Evolutionary conservation across 2,888 invertebrate genomes (phyloP), one percentile per base, ranked within the genome.

Genomic region (Caenorhabditis panamensis): DNA sequence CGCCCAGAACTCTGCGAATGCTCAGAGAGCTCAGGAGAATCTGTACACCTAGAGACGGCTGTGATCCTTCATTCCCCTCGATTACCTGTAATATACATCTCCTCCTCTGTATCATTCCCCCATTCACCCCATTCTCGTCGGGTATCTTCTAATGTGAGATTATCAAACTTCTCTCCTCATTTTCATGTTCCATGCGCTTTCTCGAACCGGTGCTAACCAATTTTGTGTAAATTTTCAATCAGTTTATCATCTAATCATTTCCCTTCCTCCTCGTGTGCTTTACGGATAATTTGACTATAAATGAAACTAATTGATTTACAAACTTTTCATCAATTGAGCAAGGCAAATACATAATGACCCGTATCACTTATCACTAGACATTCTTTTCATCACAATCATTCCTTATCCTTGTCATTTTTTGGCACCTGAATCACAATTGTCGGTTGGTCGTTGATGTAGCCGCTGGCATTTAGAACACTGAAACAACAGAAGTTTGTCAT

Each of bases 381-480:
- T 31, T 31, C 9, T 31, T 31, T 31, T 9, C 9, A 13, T 13
- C 8, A 41, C 28, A 62, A n/a, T 28, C 26, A n/a, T 41, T 41
- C 11, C 13, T 56, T 28, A 6, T 44, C 26, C 6, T 26, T 20
- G 9, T 4, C 20, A 51, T 20, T n/a, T 37, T 53, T 64, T 1
- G 75, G 66, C n/a, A 66, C 59, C 24, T 61, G 59, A 41, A 75
- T 75, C 31, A 61, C 66, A 18, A 75, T 75, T 9, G 51, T 61
- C 36, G 75, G 75, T 0, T 75, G 75, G 13, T 64, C 63, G 47
- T 79, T 54, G 6, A 80, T 54, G 37, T 54, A 75, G 16, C 80
- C 71, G 31, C 28, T 44, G 0, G 80, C 75, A 51, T 80, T 75
- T 28, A 80, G 69, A 24, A 80, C 49, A 69, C 81, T 81, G 71